Evolutionary conservation across 2,888 invertebrate species (phyloP), one percentile per base, ranked within the genome.

Genomic region (Tipula vernalis): DNA sequence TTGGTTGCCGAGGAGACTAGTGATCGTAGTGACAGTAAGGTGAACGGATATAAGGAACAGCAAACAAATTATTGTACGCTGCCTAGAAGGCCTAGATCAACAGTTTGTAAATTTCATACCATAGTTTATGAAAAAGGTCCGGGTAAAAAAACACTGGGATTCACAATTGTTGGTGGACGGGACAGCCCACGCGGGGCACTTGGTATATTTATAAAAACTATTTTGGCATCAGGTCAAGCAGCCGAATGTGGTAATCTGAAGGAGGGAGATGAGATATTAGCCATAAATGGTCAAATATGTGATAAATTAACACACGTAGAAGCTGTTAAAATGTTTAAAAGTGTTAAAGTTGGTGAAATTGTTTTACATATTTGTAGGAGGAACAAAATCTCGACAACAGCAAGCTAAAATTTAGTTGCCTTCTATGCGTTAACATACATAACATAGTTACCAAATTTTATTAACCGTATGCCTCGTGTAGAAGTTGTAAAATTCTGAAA

Each of bases 201-300:
- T 90, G 97, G 97, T 84, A 97, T 97, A 90, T 97, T 96, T 91
- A 95, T 97, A 88, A 96, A 97, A 91, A 96, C 96, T 90, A 96
- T 97, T 88, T 93, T 97, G 89, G 94, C 95, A 85, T 94, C 94
- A 90, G 97, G 97, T 83, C 96, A 97, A 90, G 96, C 97, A 71
- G 94, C 96, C 86, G 96, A 97, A 89, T 96, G 96, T 91, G 96
- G 96, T 83, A 93, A 95, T 92, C 93, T 97, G 87, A 94, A 94
- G 92, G 96, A 96, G 92, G 96, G 96, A 86, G 96, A 97, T 90
- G 96, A 96, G 92, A 95, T 97, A 89, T 91, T 96, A 88, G 95
- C 96, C 87, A 95, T 97, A 28, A 96, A 96, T 91, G 96, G 96
- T 12, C 94, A 95, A 89, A 94, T 95, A 85, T 95, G 96, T 89